A percentile compares a stretch with the other conserved stretches of the same genome.
phyloP scores from a whole-genome alignment of 1,140 invertebrate genomes.

The Hypothenemus hampei region DNA sequence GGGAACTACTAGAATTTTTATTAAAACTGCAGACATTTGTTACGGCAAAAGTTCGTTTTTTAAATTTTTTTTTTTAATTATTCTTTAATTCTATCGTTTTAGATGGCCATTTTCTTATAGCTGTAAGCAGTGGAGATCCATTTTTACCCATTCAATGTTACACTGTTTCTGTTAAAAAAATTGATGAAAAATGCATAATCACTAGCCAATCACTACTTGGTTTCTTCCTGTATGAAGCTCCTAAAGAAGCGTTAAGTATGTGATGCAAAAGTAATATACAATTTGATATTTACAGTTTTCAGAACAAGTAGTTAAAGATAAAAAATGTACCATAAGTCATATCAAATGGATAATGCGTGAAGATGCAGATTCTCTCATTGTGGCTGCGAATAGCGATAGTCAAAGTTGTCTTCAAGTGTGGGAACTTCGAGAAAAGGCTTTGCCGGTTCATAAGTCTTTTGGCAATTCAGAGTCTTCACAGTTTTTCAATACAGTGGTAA shows the following conservation, averaged over 20 bases:
- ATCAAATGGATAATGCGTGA: slow-evolving; percentile 77
- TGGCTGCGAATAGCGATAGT: slow-evolving; percentile 58
- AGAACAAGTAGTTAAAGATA: slow-evolving; percentile 40
- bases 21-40: slow-evolving; percentile 70
- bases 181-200: slow-evolving; percentile 51
- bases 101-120: slow-evolving; percentile 77
- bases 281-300: too few species aligned
- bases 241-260: slow-evolving; percentile 48
- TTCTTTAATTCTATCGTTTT: slow-evolving; percentile 4
- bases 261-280: too few species aligned
- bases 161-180: slow-evolving; percentile 57
- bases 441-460: slow-evolving; percentile 73
- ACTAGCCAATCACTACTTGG: slow-evolving; percentile 72
- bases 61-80: not conserved
- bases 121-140: slow-evolving; percentile 65
- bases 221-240: slow-evolving; percentile 67
- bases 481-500: slow-evolving; percentile 65
- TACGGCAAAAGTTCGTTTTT: slow-evolving; percentile 61
- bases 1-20: slow-evolving; percentile 64
- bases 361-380: slow-evolving; percentile 74
- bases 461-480: slow-evolving; percentile 48
- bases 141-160: slow-evolving; percentile 71
- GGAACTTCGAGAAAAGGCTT: slow-evolving; percentile 75
- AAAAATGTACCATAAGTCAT: slow-evolving; percentile 54
- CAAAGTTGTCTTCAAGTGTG: slow-evolving; percentile 76